Evolutionary conservation across 2,113 vertebrate genomes (phyloP), one percentile per base, ranked within the genome.

Genomic region (Variabilichromis moorii): DNA sequence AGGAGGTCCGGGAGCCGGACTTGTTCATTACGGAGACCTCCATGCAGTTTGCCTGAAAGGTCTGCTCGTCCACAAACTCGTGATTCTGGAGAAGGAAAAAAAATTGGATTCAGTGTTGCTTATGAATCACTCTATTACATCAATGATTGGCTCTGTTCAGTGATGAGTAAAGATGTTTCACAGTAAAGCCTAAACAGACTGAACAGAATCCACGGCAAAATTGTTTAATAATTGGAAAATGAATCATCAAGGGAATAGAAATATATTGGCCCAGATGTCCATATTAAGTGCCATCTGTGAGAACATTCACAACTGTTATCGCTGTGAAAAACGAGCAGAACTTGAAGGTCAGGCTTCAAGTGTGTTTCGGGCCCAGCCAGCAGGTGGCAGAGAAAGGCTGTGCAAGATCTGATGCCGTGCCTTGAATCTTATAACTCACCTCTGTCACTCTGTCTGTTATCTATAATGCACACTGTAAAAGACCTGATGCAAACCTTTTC

Each of bases 31-130:
- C 96, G 0, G 98, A 97, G 53, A 99, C 97, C 95, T 99, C 98
- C 97, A 98, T 98, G 81, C 97, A 99, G 96, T 97, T 98, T 76
- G 98, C 97, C 94, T 99, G 98, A 4, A 98, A 99, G n/a, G 97
- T 96, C 95, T 99, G 98, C 90, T 99, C 99, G 61, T 99, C 99
- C 95, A 99, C 98, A 92, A 99, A 99, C 93, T 99, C 98, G 0
- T 99, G 98, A 91, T 99, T 99, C 99, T 99, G 92, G 33, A 57
- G 61, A 45, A 71, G 40, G 40, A 4, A n/a, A 61, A 13, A 26
- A 73, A 78, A 82, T 66, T 83, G 63, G 54, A 78, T 42, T 89
- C 9, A 53, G 42, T 13, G 68, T 66, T 54, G 68, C 63, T 86
- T n/a, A 61, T 88, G 85, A 92, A 83, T 93, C 86, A 92, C 80